Evolutionary conservation across 2,888 invertebrate genomes (phyloP).

Genomic region (Athalia circularis): DNA sequence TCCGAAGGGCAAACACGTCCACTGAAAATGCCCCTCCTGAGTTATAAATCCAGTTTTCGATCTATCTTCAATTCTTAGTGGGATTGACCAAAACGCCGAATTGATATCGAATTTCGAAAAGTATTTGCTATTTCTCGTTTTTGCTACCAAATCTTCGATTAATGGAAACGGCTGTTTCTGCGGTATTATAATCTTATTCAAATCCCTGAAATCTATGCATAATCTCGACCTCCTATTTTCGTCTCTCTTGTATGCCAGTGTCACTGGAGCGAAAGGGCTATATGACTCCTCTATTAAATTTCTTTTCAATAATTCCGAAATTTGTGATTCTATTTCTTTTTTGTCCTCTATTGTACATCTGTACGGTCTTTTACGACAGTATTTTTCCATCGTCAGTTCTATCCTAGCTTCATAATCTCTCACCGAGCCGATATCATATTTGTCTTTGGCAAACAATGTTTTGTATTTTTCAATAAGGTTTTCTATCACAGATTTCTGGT

Average conservation of each 20-base stretch:
- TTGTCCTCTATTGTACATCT: slow-evolving; percentile 48
- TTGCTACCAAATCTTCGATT: slow-evolving; percentile 63
- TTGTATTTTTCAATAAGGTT: slow-evolving; percentile 46
- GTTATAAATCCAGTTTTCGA: slow-evolving; percentile 60
- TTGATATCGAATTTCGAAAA: slow-evolving; percentile 56
- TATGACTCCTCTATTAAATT: slow-evolving; percentile 48
- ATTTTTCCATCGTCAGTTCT: slow-evolving; percentile 45
- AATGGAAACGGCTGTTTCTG: slow-evolving; percentile 65
- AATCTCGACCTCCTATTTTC: slow-evolving; percentile 56
- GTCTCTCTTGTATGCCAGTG: slow-evolving; percentile 56
- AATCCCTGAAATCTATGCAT: slow-evolving; percentile 52
- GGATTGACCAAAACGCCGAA: slow-evolving; percentile 49
- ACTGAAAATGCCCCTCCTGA: slow-evolving; percentile 50
- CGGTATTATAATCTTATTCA: slow-evolving; percentile 61
- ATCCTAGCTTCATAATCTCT: slow-evolving; percentile 44
- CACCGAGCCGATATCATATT: slow-evolving; percentile 47
- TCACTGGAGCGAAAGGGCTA: slow-evolving; percentile 53
- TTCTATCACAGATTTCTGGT: slow-evolving; percentile 47
- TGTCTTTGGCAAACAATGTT: slow-evolving; percentile 48
- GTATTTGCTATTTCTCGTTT: slow-evolving; percentile 62
- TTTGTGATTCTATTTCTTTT: slow-evolving; percentile 49
- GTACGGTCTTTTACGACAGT: slow-evolving; percentile 48
- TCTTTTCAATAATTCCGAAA: slow-evolving; percentile 41
- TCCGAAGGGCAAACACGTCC: slow-evolving; percentile 48
- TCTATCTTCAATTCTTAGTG: slow-evolving; percentile 45